phyloP scores from a whole-genome alignment of 2,113 vertebrate genomes.

The Vanacampus margaritifer region DNA sequence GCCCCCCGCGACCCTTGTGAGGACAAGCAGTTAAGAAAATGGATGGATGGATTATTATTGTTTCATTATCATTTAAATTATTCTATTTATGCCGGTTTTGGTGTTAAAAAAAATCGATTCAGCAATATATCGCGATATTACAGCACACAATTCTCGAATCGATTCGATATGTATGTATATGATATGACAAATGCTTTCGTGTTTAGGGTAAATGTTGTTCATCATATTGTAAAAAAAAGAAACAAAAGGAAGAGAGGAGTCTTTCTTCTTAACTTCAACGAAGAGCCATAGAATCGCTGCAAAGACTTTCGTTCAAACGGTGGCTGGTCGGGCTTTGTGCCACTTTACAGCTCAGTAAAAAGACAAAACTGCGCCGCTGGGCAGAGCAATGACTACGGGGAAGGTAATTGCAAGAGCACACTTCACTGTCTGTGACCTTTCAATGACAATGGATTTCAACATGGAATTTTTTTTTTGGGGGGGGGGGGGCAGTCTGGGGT shows the following conservation, averaged over 20 bases:
- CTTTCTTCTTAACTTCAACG: not conserved
- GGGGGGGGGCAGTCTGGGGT: not conserved
- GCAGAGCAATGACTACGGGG: not conserved
- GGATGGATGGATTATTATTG: no score
- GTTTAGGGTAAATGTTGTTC: no score
- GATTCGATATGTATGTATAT: no score
- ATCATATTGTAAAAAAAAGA: not conserved
- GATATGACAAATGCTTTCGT: no score
- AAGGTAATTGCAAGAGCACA: not conserved
- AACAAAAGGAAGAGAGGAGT: not conserved
- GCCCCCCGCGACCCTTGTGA: no score
- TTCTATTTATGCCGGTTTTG: no score
- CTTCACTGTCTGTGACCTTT: not conserved
- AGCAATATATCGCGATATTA: no score
- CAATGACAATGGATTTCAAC: conserved; percentile 3
- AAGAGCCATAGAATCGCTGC: not conserved
- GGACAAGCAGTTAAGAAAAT: no score
- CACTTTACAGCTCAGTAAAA: not conserved
- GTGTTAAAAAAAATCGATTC: no score
- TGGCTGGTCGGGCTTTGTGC: not conserved
- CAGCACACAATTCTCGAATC: no score
- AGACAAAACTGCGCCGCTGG: not conserved
- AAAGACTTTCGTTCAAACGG: not conserved
- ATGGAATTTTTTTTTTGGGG: not conserved
- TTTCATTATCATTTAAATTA: no score